These are phyloP conservation scores for Pachyrhynchus sulphureomaculatus DNA, from an alignment of 1,140 invertebrate genomes.

Conservation along the genomic window DNA sequence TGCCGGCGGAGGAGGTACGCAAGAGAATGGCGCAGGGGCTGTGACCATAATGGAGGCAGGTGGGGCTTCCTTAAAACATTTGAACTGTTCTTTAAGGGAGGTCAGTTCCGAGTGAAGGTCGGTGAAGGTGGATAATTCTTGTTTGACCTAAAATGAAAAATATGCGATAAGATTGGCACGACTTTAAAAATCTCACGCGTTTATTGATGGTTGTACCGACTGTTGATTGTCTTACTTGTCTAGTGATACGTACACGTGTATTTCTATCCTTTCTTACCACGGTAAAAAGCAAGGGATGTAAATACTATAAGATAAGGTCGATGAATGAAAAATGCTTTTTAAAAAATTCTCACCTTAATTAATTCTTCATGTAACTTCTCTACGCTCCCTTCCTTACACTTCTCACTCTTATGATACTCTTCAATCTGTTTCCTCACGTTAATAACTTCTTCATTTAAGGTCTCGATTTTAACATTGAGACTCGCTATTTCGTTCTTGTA, in stretches of 20 bases:
- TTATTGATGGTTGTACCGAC: too few species aligned
- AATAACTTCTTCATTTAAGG: neutral
- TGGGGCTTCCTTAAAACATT: slow-evolving; percentile 3
- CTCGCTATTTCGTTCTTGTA: slow-evolving; percentile 17
- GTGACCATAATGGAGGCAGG: neutral
- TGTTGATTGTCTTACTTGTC: too few species aligned
- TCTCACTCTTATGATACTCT: slow-evolving; percentile 2
- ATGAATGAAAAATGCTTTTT: too few species aligned
- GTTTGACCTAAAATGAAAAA: slow-evolving; percentile 16
- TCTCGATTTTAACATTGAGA: slow-evolving; percentile 9
- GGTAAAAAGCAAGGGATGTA: too few species aligned
- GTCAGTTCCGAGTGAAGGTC: slow-evolving; percentile 26
- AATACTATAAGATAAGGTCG: too few species aligned
- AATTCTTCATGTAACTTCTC: slow-evolving; percentile 1
- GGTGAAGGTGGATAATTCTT: slow-evolving; percentile 15
- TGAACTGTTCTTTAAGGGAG: slow-evolving; percentile 16
- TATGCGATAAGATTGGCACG: neutral
- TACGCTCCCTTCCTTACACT: neutral
- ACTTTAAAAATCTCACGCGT: too few species aligned
- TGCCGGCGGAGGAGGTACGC: slow-evolving; percentile 33
- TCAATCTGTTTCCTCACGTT: slow-evolving; percentile 6
- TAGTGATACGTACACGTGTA: too few species aligned
- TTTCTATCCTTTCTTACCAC: too few species aligned
- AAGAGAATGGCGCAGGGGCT: slow-evolving; percentile 14
- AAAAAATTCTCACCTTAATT: neutral